Base-by-base conservation (phyloP, 2,888 invertebrate species). In the Scrobipalpa costella region DNA sequence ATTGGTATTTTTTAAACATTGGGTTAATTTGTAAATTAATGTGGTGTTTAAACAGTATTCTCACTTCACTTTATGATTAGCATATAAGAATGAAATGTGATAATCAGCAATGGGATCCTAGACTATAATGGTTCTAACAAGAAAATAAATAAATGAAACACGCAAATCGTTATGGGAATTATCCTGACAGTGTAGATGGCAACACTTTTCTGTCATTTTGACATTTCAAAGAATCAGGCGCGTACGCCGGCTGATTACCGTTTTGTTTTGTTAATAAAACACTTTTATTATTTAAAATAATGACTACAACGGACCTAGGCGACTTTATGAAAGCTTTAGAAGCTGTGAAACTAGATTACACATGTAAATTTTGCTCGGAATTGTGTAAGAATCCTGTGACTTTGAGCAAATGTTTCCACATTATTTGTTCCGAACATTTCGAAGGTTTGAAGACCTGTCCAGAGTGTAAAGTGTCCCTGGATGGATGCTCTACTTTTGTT, bases 401-500 rank as follows among this genome's bases (percentile, higher is more conserved):
- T 7, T 68, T 92, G n/a, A 86, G 84, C 62, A 78, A 81, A 71
- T 92, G 92, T 72, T 90, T 85, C 65, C 91, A 92, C 66, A 68
- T 86, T 0, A 80, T 91, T 66, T 92, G 92, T 68, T 74, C 76
- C 0, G 78, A 78, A 58, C 91, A 92, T 73, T 85, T 85, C 40
- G 67, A 71, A 9, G 70, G 63, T 15, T 69, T 88, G 55, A 75
- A 79, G 57, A 67, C 69, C 0, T 90, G 90, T 66, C 89, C 90
- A 0, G 78, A 72, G 1, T 91, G 90, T 61, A 71, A 78, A 47
- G 73, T 73, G 21, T 74, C 78, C 3, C 67, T 89, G 3, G 75
- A 80, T 21, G 80, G 78, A 0, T 79, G 79, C 63, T 74, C 70
- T 8, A 76, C 75, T 0, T 88, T 72, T 65, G 67, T 68, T 1